Evolutionary conservation across 2,113 vertebrate genomes (phyloP).

Genomic region (Mormyrus lacerda): DNA sequence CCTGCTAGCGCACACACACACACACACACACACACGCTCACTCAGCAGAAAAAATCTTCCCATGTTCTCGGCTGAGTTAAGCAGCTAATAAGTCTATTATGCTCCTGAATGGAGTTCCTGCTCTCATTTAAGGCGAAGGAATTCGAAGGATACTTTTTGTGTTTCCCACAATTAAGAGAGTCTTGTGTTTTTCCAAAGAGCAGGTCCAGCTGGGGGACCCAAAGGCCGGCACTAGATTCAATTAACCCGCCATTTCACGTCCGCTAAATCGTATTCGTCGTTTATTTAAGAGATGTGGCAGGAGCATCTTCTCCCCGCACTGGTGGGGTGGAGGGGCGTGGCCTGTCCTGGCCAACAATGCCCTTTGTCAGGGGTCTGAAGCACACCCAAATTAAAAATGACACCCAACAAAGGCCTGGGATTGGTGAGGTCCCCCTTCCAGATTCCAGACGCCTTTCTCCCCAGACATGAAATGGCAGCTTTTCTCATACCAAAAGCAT

Average conservation of each 20-base stretch:
- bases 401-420: constrained; percentile 77
- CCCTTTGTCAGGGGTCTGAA: constrained; percentile 70
- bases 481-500: constrained; percentile 66
- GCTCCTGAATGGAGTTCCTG: constrained; percentile 79
- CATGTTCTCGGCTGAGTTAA: constrained; percentile 81
- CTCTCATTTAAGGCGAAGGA: constrained; percentile 81
- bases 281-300: constrained; percentile 64
- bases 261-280: constrained; percentile 80
- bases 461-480: constrained; percentile 57
- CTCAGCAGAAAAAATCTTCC: constrained; percentile 67
- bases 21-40: constrained; percentile 28
- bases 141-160: constrained; percentile 98
- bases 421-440: constrained; percentile 67
- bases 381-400: constrained; percentile 92
- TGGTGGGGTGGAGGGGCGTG: constrained; percentile 59
- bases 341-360: constrained; percentile 74
- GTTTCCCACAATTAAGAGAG: constrained; percentile 84
- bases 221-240: constrained; percentile 87
- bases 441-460: constrained; percentile 49
- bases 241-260: constrained; percentile 94
- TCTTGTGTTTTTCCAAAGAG: constrained; percentile 79
- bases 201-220: constrained; percentile 75
- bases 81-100: constrained; percentile 95
- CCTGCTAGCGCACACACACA: constrained; percentile 17
- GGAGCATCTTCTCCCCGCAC: constrained; percentile 65